These are phyloP conservation scores for Protobothrops flavoviridis DNA, from an alignment of 2,113 vertebrate species.

Conservation along the genomic window DNA sequence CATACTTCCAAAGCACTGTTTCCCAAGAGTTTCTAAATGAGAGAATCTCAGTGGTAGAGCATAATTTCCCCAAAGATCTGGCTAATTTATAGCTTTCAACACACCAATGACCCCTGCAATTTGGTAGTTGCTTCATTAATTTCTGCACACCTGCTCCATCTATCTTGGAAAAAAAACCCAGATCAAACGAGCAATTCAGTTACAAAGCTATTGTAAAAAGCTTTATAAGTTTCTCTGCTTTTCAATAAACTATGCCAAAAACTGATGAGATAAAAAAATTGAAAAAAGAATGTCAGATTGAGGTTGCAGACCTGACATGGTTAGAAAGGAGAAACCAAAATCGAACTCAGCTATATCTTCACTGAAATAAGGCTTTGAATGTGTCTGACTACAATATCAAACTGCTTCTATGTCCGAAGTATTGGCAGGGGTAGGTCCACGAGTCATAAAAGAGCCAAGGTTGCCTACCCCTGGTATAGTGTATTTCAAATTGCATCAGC, in stretches of 20 bases:
- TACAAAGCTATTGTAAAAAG: conserved; percentile 31
- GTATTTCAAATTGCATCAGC: conserved; percentile 22
- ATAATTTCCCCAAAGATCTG: conserved; percentile 70
- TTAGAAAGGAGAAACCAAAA: conserved; percentile 42
- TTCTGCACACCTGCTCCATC: conserved; percentile 63
- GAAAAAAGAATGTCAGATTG: conserved; percentile 40
- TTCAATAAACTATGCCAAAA: conserved; percentile 51
- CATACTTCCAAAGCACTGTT: conserved; percentile 42
- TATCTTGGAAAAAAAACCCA: conserved; percentile 46
- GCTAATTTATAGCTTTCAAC: conserved; percentile 71
- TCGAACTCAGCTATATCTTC: conserved; percentile 32
- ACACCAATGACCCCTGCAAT: conserved; percentile 66
- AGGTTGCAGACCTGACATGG: conserved; percentile 35
- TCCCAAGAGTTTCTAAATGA: conserved; percentile 58
- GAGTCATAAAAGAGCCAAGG: too few relatives aligned
- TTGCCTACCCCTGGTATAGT: neutral
- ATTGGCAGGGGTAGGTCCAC: neutral
- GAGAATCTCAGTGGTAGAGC: conserved; percentile 57
- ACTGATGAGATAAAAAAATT: conserved; percentile 46
- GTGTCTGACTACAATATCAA: conserved; percentile 40
- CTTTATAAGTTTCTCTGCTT: conserved; percentile 15
- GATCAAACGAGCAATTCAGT: conserved; percentile 53
- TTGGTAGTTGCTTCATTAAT: conserved; percentile 71
- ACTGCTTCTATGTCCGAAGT: conserved; percentile 21
- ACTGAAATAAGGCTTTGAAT: conserved; percentile 44